Evolutionary conservation across 2,888 invertebrate species (phyloP), one percentile per base, ranked within the genome.

Genomic region (Papilio demoleus): DNA sequence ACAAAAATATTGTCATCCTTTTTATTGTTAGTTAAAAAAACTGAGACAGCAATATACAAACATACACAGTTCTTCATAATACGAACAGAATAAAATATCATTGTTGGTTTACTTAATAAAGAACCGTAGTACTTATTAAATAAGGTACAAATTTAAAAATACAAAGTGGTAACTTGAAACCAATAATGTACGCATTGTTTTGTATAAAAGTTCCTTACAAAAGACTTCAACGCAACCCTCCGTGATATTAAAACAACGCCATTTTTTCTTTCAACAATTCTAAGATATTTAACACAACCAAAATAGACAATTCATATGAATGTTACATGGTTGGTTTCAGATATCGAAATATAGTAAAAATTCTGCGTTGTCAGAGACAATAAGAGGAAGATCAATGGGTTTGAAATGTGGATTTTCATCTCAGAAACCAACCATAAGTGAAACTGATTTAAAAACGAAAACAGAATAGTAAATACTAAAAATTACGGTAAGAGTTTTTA

Each of bases 191-290:
- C 12, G 22, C 47, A 47, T 47, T 47, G 19, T 47, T 19, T 24
- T 14, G 24, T 24, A 24, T 12, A 24, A 50, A 24, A 14, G 24
- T 22, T 47, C 47, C 24, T 24, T 22, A 47, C 24, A 47, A 47
- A 47, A 47, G 47, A 47, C 24, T 47, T 47, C 47, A 47, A 47
- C 47, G 47, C 22, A 47, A 22, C 22, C 47, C 24, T 47, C 22
- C 12, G 22, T 12, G 42, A 42, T 42, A 47, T 4, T 47, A 47
- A 1, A 4, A 22, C 17, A 6, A 45, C 19, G 19, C n/a, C n/a
- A 45, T 45, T 9, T 2, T 0, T 45, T 45, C 2, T 45, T 9
- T 19, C 19, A 8, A 19, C 19, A 45, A 45, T 19, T 14, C 45
- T 11, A 19, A 45, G 45, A 45, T 11, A 19, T 11, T 45, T 45